Evolutionary conservation across 2,797 vertebrate genomes (phyloP).

Genomic region (Triplophysa bombifrons): DNA sequence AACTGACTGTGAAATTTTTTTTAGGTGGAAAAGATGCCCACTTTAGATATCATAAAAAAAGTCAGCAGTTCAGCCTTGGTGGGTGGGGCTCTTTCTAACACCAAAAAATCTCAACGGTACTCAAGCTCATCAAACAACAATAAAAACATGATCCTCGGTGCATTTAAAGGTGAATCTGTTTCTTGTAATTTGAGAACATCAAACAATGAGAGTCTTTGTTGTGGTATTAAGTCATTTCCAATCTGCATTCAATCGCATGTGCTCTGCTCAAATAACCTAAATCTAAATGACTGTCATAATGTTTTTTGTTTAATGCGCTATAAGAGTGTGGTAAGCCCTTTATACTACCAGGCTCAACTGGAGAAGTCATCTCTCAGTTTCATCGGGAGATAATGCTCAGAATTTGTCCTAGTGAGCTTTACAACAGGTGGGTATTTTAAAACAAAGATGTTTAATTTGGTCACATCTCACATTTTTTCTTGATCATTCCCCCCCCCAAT

Average conservation of each 20-base stretch:
- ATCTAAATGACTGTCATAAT: not conserved
- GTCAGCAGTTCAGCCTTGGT: constrained; percentile 46
- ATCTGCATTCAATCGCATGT: not conserved
- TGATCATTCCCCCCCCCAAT: not conserved
- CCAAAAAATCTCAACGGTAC: constrained; percentile 53
- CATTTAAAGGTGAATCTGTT: constrained; percentile 42
- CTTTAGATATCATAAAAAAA: constrained; percentile 39
- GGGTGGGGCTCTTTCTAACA: constrained; percentile 46
- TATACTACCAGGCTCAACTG: constrained; percentile 37
- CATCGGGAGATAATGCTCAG: constrained; percentile 39
- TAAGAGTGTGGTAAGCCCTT: constrained; percentile 19
- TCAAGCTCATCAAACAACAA: constrained; percentile 27
- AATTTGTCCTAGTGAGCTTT: constrained; percentile 15
- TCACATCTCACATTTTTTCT: not conserved
- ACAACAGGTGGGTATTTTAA: constrained; percentile 29
- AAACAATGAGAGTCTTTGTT: not conserved
- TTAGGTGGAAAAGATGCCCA: constrained; percentile 47
- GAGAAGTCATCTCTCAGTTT: constrained; percentile 31
- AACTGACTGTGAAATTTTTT: constrained; percentile 10
- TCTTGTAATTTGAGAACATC: not conserved
- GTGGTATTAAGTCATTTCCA: not conserved
- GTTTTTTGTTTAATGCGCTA: not conserved
- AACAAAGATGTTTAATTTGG: too few relatives aligned
- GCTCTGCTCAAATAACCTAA: not conserved
- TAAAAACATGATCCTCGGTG: constrained; percentile 21